These are phyloP conservation scores for Trichoplusia ni DNA, from an alignment of 1,140 invertebrate species.

Conservation along the genomic window DNA sequence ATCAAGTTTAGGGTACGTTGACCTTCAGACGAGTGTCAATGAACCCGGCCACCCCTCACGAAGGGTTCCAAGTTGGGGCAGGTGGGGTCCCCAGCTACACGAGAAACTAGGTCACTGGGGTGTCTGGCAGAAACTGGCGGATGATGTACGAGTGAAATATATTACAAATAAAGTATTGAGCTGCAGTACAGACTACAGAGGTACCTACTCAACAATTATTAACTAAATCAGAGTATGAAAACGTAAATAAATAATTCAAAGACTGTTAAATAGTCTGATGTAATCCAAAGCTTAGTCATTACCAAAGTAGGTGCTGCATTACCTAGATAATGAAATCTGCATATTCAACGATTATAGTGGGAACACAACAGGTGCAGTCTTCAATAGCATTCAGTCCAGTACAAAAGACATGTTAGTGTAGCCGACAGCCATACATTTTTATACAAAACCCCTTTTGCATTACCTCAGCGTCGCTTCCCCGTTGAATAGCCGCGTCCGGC, in stretches of 20 bases:
- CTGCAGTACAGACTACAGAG: too few species aligned
- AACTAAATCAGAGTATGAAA: too few species aligned
- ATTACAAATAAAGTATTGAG: too few species aligned
- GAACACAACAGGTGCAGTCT: neutral
- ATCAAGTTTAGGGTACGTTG: conserved; percentile 25
- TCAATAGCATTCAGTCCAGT: conserved; percentile 1
- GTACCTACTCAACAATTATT: too few species aligned
- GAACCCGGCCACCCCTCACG: conserved; percentile 30
- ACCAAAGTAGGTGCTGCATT: too few species aligned
- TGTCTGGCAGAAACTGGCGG: neutral
- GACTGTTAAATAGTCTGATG: too few species aligned
- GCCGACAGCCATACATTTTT: neutral
- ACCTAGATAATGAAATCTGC: too few species aligned
- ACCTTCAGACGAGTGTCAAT: conserved; percentile 31
- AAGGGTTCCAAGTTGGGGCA: conserved; percentile 20
- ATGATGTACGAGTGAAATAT: too few species aligned
- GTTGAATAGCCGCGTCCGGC: conserved; percentile 13
- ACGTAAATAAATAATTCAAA: too few species aligned
- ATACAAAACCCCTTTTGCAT: neutral
- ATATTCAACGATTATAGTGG: neutral
- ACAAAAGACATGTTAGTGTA: neutral
- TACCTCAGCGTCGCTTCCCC: neutral
- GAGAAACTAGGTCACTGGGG: conserved; percentile 25
- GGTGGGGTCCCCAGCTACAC: conserved; percentile 22
- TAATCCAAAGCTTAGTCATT: too few species aligned